phyloP scores from a whole-genome alignment of 2,888 invertebrate genomes.

The Thera britannica region DNA sequence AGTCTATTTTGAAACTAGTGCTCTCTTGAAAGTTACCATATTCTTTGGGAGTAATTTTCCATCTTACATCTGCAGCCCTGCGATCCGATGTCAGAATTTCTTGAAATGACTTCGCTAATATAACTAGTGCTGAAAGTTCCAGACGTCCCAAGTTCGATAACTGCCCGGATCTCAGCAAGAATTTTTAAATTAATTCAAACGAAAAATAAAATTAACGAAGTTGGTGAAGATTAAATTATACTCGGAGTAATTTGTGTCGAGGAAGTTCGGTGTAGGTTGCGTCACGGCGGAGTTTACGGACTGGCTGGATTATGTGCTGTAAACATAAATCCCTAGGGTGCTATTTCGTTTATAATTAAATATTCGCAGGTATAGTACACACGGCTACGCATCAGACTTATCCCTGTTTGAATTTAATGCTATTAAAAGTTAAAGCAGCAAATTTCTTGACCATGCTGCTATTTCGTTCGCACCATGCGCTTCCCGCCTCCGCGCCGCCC shows the following conservation, averaged over 20 bases:
- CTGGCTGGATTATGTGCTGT: conserved; percentile 30
- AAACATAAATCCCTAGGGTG: conserved; percentile 26
- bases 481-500: too few species aligned
- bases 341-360: conserved; percentile 23
- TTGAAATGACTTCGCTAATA: conserved; percentile 70
- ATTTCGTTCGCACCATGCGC: too few species aligned
- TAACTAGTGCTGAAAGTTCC: conserved; percentile 77
- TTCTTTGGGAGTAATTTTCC: conserved; percentile 25
- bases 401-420: too few species aligned
- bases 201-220: conserved; percentile 81
- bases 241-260: conserved; percentile 75
- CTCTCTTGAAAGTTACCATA: conserved; percentile 13
- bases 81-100: conserved; percentile 63
- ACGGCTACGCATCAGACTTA: too few species aligned
- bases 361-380: not conserved
- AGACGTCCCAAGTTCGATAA: conserved; percentile 74
- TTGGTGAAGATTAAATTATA: conserved; percentile 77
- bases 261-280: conserved; percentile 69
- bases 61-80: conserved; percentile 42
- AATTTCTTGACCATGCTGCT: too few species aligned
- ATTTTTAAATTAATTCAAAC: conserved; percentile 82
- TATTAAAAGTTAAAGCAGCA: too few species aligned
- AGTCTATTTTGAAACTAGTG: not conserved
- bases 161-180: conserved; percentile 74
- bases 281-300: conserved; percentile 33